A percentile compares a stretch with the other conserved stretches of the same genome.
Conservation (phyloP, 2,888 invertebrate genomes). For the Drosophila nigricruria region DNA sequence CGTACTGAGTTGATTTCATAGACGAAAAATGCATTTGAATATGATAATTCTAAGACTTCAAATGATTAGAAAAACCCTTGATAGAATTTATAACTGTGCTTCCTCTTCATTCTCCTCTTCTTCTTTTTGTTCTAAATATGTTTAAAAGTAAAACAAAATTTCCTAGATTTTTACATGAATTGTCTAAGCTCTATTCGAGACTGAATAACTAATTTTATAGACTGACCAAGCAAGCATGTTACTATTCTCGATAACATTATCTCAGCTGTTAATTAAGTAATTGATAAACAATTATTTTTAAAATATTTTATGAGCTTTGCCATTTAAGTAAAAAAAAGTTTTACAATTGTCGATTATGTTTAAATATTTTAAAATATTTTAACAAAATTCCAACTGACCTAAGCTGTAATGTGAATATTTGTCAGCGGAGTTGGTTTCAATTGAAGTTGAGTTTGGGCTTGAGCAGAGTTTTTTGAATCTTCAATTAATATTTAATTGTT, state of each 20-base stretch:
- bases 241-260: not conserved
- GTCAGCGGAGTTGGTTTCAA: not conserved
- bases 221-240: not conserved
- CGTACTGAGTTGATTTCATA: constrained; percentile 2
- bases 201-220: no score
- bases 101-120: not conserved
- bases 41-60: not conserved
- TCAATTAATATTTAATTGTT: no score
- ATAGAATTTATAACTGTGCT: accelerated
- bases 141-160: no score
- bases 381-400: not conserved
- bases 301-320: not conserved
- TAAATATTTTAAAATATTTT: not conserved
- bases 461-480: not conserved
- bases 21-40: not conserved
- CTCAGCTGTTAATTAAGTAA: not conserved
- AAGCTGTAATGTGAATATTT: not conserved
- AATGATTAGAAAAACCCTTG: no score
- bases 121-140: not conserved
- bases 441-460: not conserved
- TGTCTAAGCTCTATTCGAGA: no score
- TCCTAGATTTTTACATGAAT: no score
- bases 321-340: not conserved
- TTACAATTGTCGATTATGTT: not conserved
- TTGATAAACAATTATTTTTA: not conserved